phyloP scores from a whole-genome alignment of 2,113 vertebrate species.

The Girardinichthys multiradiatus region DNA sequence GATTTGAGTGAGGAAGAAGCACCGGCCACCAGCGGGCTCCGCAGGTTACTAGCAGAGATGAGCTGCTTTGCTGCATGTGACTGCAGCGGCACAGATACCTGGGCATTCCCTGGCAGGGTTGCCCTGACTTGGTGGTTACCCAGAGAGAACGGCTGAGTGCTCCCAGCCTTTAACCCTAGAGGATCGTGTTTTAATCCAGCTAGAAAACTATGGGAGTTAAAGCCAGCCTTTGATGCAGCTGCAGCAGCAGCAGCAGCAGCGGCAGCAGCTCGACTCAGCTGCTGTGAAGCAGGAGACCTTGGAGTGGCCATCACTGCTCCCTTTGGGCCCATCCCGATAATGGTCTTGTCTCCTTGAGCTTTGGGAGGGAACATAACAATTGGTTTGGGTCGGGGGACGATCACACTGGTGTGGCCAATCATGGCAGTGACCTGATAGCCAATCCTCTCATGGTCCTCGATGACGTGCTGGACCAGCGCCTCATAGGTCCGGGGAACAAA shows the following conservation, averaged over 20 bases:
- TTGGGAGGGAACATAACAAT: conserved; percentile 92
- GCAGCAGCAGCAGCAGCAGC: conserved; percentile 88
- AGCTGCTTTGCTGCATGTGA: conserved; percentile 91
- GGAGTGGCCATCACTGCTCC: conserved; percentile 83
- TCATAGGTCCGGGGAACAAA: conserved; percentile 97
- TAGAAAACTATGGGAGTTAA: conserved; percentile 88
- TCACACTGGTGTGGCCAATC: conserved; percentile 98
- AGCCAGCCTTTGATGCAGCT: conserved; percentile 88
- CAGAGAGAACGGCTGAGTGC: conserved; percentile 80
- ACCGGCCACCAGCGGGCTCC: conserved; percentile 80
- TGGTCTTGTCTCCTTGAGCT: conserved; percentile 87
- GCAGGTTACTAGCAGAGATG: conserved; percentile 85
- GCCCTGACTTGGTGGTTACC: conserved; percentile 87
- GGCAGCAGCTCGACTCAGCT: conserved; percentile 88
- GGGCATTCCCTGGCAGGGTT: conserved; percentile 84
- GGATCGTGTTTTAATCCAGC: conserved; percentile 87
- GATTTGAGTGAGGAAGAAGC: conserved; percentile 85
- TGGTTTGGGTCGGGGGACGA: conserved; percentile 93
- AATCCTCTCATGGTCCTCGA: conserved; percentile 96
- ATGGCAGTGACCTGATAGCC: conserved; percentile 98
- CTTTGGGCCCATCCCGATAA: conserved; percentile 90
- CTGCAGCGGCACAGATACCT: conserved; percentile 90
- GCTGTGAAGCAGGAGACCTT: conserved; percentile 88
- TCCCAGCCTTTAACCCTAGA: conserved; percentile 86
- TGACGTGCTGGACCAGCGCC: conserved; percentile 97